Conservation (phyloP, 2,113 vertebrate species). For the Salvelinus namaycush region DNA sequence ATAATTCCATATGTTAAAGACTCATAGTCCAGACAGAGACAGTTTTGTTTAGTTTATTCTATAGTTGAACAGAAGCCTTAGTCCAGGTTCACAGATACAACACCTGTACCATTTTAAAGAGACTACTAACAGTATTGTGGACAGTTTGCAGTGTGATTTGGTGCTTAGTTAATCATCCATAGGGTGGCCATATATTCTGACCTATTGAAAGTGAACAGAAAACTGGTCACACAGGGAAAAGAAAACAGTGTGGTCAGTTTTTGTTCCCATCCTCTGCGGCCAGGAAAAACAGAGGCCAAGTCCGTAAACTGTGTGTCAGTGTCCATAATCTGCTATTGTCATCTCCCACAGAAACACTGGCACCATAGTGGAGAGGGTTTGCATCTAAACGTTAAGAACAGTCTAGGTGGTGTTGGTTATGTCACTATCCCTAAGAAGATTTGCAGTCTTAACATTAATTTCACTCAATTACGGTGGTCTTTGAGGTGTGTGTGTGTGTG, state of each 20-base stretch:
- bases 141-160: too few relatives aligned
- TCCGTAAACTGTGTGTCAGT: constrained; percentile 5
- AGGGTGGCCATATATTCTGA: neutral
- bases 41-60: too few relatives aligned
- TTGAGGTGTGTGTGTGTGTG: neutral
- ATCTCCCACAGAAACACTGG: constrained; percentile 15
- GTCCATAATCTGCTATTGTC: constrained; percentile 10
- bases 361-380: constrained; percentile 4
- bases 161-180: too few relatives aligned
- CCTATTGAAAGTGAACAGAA: neutral
- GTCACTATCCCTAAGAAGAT: constrained; percentile 30
- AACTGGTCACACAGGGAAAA: neutral
- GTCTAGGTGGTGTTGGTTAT: too few relatives aligned
- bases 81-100: too few relatives aligned
- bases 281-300: neutral
- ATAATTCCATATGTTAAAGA: too few relatives aligned
- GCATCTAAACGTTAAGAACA: neutral
- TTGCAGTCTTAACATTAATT: neutral
- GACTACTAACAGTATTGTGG: too few relatives aligned
- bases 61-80: too few relatives aligned
- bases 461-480: too few relatives aligned
- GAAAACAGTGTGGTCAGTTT: neutral
- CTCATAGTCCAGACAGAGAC: too few relatives aligned
- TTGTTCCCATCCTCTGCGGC: neutral
- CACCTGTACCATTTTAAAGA: too few relatives aligned